Conservation (phyloP, 2,113 vertebrate genomes). For the Sylvia atricapilla region DNA sequence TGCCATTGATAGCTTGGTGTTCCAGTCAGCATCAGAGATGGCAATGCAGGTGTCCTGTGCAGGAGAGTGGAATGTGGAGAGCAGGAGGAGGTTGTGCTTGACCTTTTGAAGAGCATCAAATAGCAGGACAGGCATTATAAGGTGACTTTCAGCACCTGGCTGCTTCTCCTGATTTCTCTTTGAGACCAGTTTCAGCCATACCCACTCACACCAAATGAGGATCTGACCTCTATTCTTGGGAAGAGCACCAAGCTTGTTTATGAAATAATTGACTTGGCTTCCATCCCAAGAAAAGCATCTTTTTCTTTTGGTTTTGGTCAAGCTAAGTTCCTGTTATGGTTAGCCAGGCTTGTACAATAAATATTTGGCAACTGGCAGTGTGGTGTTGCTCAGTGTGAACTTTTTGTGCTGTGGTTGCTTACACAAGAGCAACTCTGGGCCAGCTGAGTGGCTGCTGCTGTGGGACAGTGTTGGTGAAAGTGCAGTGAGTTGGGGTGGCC, state of each 20-base stretch:
- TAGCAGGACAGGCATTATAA: not conserved
- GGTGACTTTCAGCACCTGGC: not conserved
- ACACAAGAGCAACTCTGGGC: not conserved
- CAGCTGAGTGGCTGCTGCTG: not conserved
- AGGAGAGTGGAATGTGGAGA: not conserved
- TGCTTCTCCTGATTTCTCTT: not conserved
- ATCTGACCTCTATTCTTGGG: not conserved
- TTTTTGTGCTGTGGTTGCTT: not conserved
- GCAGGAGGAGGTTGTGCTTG: not conserved
- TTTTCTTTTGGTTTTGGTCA: not conserved
- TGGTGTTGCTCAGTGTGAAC: not conserved
- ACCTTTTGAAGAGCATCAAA: not conserved
- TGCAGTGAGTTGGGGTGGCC: not conserved
- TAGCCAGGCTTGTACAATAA: slow-evolving; percentile 17
- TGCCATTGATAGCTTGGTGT: not conserved
- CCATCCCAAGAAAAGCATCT: not conserved
- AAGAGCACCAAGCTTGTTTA: slow-evolving; percentile 1
- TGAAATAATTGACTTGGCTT: slow-evolving; percentile 2
- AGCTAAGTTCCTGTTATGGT: slow-evolving; percentile 23
- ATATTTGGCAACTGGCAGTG: not conserved
- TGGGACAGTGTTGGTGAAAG: not conserved
- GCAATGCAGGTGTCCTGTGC: not conserved
- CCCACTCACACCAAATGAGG: not conserved
- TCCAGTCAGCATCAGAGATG: not conserved
- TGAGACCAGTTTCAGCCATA: not conserved